Conservation (phyloP, 2,797 vertebrate species). For the Darevskia nairensis region DNA sequence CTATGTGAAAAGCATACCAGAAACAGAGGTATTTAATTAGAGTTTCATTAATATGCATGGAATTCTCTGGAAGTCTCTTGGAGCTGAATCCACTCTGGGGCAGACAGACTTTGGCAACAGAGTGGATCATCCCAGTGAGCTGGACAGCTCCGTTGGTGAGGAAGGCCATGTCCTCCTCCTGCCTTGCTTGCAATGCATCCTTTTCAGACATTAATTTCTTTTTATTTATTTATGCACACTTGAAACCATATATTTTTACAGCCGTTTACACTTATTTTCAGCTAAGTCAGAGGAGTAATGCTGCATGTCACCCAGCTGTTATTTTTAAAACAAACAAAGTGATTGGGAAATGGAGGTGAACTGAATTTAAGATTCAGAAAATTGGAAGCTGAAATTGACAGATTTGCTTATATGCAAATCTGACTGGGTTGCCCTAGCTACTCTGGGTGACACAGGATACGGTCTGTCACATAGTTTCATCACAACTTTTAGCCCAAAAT, state of each 20-base stretch:
- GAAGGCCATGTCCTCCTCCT: background rate
- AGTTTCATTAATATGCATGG: constrained; percentile 55
- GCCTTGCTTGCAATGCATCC: background rate
- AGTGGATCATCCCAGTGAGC: background rate
- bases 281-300: background rate
- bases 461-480: no score
- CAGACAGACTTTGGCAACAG: background rate
- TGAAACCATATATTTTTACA: background rate
- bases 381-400: no score
- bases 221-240: background rate
- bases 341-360: no score
- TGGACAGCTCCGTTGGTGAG: background rate
- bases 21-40: constrained; percentile 41
- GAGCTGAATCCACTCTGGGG: background rate
- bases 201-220: background rate
- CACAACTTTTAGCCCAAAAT: background rate
- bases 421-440: no score
- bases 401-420: no score
- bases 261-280: background rate
- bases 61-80: background rate
- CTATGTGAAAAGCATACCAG: constrained; percentile 66
- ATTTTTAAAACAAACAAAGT: no score
- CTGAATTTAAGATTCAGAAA: no score
- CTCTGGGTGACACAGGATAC: no score
- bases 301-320: background rate